phyloP scores from a whole-genome alignment of 2,888 invertebrate genomes.

The Drosophila formosana region DNA sequence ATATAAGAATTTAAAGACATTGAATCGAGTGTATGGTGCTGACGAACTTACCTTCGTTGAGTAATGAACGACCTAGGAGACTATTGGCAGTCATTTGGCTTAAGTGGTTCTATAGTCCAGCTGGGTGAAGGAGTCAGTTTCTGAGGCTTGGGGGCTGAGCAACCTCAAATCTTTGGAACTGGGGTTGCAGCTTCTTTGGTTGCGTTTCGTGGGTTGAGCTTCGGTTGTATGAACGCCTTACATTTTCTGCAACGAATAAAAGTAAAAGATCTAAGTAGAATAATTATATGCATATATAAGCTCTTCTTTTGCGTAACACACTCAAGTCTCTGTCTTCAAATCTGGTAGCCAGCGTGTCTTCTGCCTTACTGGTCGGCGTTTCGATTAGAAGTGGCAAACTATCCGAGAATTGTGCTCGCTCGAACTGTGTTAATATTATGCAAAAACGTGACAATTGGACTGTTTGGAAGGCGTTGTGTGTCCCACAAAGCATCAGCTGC shows the following conservation, averaged over 20 bases:
- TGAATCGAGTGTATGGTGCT: not conserved
- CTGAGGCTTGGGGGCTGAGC: not conserved
- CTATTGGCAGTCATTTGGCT: constrained; percentile 79
- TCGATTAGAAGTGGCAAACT: constrained; percentile 41
- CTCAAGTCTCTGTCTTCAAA: not conserved
- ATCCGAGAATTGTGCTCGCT: constrained; percentile 25
- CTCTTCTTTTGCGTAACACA: not conserved
- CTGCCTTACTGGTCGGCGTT: constrained; percentile 17
- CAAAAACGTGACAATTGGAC: constrained; percentile 68
- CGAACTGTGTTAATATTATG: constrained; percentile 54
- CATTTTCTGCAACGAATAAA: constrained; percentile 71
- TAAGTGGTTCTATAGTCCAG: constrained; percentile 13
- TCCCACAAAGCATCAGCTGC: constrained; percentile 25
- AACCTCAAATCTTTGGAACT: constrained; percentile 21
- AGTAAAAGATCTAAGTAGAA: not conserved
- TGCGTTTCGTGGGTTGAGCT: constrained; percentile 54
- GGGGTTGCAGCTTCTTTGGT: constrained; percentile 68
- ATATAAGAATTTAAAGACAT: not conserved
- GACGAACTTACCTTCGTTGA: constrained; percentile 70
- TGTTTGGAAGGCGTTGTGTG: constrained; percentile 26
- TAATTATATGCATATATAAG: not conserved
- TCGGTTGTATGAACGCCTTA: constrained; percentile 53
- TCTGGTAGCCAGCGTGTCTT: constrained; percentile 18
- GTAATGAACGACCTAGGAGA: constrained; percentile 71
- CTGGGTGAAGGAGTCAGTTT: constrained; percentile 1